phyloP scores from a whole-genome alignment of 2,888 invertebrate species.

The Hypolimnas misippus region DNA sequence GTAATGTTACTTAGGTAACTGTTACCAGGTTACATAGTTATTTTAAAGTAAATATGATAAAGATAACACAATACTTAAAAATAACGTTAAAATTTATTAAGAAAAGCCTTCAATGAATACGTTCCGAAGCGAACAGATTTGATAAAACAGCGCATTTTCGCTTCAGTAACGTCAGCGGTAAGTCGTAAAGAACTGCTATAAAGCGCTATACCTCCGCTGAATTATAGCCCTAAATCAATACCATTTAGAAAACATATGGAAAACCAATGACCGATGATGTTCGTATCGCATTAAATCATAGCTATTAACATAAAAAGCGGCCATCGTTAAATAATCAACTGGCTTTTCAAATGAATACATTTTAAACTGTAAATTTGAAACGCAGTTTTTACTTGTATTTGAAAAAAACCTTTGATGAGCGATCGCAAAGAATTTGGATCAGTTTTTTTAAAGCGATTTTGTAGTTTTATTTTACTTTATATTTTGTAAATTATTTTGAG shows the following conservation, averaged over 20 bases:
- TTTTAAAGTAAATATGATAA: too few relatives aligned
- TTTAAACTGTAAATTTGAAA: conserved; percentile 35
- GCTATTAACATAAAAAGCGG: conserved; percentile 38
- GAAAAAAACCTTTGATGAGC: conserved; percentile 4
- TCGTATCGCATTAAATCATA: conserved; percentile 36
- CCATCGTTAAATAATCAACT: conserved; percentile 35
- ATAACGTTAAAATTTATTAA: too few relatives aligned
- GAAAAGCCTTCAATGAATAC: too few relatives aligned
- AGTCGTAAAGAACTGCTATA: background rate
- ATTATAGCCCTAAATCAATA: conserved; percentile 17
- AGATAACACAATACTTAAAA: too few relatives aligned
- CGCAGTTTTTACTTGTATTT: conserved; percentile 21
- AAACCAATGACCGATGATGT: conserved; percentile 37
- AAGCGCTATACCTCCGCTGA: conserved; percentile 8
- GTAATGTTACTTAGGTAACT: too few relatives aligned
- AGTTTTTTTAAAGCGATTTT: background rate
- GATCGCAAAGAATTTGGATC: conserved; percentile 3
- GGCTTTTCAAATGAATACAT: conserved; percentile 36
- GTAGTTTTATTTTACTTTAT: too few relatives aligned
- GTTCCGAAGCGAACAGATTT: too few relatives aligned
- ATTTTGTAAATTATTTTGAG: background rate
- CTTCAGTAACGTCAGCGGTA: background rate
- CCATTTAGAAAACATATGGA: conserved; percentile 31
- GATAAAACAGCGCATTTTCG: background rate
- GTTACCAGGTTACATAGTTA: too few relatives aligned